Evolutionary conservation across 2,888 invertebrate species (phyloP).

Genomic region (Digitonthophagus gazella): DNA sequence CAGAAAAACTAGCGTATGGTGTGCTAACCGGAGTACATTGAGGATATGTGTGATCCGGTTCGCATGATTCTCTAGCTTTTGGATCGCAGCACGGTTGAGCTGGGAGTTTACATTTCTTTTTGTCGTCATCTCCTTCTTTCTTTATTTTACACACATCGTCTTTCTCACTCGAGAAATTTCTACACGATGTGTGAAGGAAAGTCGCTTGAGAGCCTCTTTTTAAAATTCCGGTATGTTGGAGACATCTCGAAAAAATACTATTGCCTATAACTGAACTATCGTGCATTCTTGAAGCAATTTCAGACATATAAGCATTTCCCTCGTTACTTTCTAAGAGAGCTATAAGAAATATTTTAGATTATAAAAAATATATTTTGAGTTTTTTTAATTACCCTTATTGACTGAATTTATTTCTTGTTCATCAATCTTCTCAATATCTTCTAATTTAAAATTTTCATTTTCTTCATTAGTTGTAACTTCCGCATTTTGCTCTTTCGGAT

Average conservation of each 20-base stretch:
- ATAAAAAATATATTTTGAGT: too few relatives aligned
- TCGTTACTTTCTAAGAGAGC: neutral
- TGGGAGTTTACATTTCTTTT: constrained; percentile 15
- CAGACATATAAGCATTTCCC: neutral
- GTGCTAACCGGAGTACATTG: constrained; percentile 27
- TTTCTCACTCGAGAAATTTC: neutral
- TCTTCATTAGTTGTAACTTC: too few relatives aligned
- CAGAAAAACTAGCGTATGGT: constrained; percentile 32
- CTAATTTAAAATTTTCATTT: too few relatives aligned
- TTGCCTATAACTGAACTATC: neutral
- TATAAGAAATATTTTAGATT: too few relatives aligned
- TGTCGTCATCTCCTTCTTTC: too few relatives aligned
- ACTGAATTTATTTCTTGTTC: too few relatives aligned
- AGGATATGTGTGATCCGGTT: neutral
- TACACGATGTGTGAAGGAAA: neutral
- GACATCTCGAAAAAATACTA: neutral
- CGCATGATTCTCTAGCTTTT: constrained; percentile 22
- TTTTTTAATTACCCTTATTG: too few relatives aligned
- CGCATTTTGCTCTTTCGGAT: too few relatives aligned
- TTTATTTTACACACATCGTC: too few relatives aligned
- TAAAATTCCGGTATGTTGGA: neutral
- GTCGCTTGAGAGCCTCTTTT: neutral
- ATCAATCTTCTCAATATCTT: too few relatives aligned
- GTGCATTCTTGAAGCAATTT: neutral
- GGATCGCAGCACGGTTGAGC: constrained; percentile 25